phyloP scores from a whole-genome alignment of 1,140 invertebrate genomes.

The Dreissena polymorpha region DNA sequence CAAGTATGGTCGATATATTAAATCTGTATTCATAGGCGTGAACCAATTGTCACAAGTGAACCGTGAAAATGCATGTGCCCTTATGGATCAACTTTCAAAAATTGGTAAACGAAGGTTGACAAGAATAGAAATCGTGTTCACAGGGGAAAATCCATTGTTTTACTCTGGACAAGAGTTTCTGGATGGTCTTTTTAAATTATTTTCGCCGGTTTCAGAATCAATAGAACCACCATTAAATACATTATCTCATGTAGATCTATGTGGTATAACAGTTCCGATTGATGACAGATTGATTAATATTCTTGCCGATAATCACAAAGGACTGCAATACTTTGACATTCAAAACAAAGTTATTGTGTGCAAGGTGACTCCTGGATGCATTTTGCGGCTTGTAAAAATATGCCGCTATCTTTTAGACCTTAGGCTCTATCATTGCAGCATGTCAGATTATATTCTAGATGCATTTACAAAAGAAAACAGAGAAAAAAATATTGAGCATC shows the following conservation, averaged over 20 bases:
- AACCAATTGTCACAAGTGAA: slow-evolving; percentile 46
- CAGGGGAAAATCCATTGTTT: slow-evolving; percentile 65
- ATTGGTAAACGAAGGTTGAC: slow-evolving; percentile 49
- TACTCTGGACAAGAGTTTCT: slow-evolving; percentile 66
- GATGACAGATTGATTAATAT: slow-evolving; percentile 66
- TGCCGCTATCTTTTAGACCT: slow-evolving; percentile 67
- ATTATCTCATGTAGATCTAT: slow-evolving; percentile 62
- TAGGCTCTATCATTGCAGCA: slow-evolving; percentile 65
- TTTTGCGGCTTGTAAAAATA: slow-evolving; percentile 57
- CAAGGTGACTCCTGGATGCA: slow-evolving; percentile 63
- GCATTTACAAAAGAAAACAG: slow-evolving; percentile 60
- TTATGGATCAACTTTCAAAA: slow-evolving; percentile 51
- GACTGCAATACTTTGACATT: slow-evolving; percentile 69
- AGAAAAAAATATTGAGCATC: slow-evolving; percentile 52
- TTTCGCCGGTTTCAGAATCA: slow-evolving; percentile 32
- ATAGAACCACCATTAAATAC: neutral
- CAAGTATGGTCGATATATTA: slow-evolving; percentile 54
- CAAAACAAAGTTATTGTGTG: slow-evolving; percentile 70
- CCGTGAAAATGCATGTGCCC: slow-evolving; percentile 54
- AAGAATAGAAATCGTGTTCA: slow-evolving; percentile 56
- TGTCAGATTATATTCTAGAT: slow-evolving; percentile 67
- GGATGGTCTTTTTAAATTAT: slow-evolving; percentile 53
- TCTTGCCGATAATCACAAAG: slow-evolving; percentile 62
- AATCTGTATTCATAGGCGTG: slow-evolving; percentile 42
- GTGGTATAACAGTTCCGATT: slow-evolving; percentile 64